Percentiles rank a stretch among this genome's conserved stretches.
Conservation (phyloP, 1,140 invertebrate species). For the Limonius californicus region DNA sequence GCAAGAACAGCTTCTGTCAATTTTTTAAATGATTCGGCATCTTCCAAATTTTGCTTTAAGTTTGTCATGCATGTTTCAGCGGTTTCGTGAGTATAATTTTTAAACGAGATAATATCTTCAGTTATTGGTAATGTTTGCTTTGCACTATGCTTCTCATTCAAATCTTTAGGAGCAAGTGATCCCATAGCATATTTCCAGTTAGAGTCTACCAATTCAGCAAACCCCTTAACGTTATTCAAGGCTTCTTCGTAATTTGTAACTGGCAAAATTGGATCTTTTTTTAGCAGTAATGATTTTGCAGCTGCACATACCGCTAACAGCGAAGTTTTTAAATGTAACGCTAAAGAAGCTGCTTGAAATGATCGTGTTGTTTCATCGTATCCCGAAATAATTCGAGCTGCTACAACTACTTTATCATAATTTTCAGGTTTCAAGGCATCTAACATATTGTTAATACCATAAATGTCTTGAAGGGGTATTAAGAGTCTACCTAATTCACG, state of each 20-base stretch:
- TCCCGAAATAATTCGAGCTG: constrained; percentile 27
- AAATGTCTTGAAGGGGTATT: constrained; percentile 19
- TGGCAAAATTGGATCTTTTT: constrained; percentile 20
- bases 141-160: background rate
- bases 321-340: constrained; percentile 27
- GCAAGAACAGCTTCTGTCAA: constrained; percentile 22
- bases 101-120: constrained; percentile 22
- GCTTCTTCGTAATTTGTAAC: constrained; percentile 19
- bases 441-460: background rate
- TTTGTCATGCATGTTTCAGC: constrained; percentile 15
- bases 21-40: constrained; percentile 23
- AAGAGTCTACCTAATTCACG: constrained; percentile 28
- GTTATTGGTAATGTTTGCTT: constrained; percentile 20
- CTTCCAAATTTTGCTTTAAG: constrained; percentile 18
- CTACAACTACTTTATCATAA: constrained; percentile 29
- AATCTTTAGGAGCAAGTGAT: constrained; percentile 25
- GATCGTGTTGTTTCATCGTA: constrained; percentile 19
- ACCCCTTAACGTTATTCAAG: constrained; percentile 23
- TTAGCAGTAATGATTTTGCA: constrained; percentile 24
- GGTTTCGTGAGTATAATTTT: constrained; percentile 18
- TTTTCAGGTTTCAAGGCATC: constrained; percentile 28
- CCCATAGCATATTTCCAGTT: constrained; percentile 28
- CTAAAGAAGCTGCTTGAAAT: constrained; percentile 22
- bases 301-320: constrained; percentile 26
- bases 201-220: constrained; percentile 17